Evolutionary conservation across 2,113 vertebrate genomes (phyloP).

Genomic region (Herpetotheres cachinnans): DNA sequence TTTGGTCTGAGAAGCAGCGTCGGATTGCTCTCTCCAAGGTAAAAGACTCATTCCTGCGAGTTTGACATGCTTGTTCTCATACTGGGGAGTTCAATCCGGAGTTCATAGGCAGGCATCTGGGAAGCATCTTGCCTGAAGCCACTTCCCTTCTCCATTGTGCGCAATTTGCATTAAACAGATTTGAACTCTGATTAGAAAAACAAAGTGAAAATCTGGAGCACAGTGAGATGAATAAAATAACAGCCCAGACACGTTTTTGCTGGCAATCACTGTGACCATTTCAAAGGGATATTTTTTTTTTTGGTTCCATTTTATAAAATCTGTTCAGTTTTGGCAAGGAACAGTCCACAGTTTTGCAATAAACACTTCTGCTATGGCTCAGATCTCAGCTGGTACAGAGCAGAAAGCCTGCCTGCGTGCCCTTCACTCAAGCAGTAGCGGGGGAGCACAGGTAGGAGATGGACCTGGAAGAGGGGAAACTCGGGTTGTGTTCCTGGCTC

Average conservation of each 20-base stretch:
- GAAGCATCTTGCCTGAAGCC: not conserved
- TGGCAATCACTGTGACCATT: not conserved
- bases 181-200: not conserved
- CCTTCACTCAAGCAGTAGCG: not conserved
- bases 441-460: not conserved
- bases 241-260: not conserved
- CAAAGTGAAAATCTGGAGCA: not conserved
- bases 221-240: not conserved
- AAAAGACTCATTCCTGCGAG: not conserved
- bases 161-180: not conserved
- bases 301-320: not conserved
- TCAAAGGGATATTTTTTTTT: not conserved
- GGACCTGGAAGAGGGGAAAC: not conserved
- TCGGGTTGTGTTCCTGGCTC: not conserved
- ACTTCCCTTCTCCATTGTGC: not conserved
- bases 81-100: not conserved
- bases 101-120: not conserved
- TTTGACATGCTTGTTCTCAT: not conserved
- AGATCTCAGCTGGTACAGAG: not conserved
- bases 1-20: not conserved
- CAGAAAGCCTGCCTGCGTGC: not conserved
- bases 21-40: not conserved
- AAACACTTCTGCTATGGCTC: not conserved
- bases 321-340: not conserved
- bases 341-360: not conserved